Conservation (phyloP, 92 coral and sea anemone species). For the Meandrina meandrites region DNA sequence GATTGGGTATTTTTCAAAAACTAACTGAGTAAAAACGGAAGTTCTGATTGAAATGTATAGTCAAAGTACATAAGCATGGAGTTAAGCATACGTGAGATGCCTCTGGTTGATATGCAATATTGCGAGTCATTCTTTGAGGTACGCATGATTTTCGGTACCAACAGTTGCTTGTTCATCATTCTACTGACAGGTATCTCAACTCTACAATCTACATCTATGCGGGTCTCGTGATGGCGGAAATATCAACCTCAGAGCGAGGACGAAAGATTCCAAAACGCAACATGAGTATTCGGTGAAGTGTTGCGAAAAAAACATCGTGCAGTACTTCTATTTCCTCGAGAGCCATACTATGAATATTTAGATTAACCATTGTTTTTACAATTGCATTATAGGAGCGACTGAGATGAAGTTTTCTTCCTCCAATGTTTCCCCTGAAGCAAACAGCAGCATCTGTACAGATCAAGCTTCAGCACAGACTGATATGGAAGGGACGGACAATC, state of each 20-base stretch:
- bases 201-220: neutral
- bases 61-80: neutral
- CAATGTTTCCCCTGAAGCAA: neutral
- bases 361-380: neutral
- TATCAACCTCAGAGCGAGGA: neutral
- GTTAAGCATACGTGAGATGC: neutral
- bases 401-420: neutral
- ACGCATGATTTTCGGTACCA: neutral
- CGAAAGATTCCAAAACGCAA: neutral
- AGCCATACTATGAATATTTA: neutral
- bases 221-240: neutral
- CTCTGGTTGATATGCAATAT: neutral
- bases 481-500: slow-evolving; percentile 22
- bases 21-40: neutral
- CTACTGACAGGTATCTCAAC: neutral
- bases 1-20: neutral
- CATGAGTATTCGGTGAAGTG: neutral
- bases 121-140: too few relatives aligned
- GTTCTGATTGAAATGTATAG: neutral
- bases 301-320: neutral
- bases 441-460: neutral
- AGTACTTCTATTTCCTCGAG: neutral
- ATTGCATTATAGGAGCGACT: neutral
- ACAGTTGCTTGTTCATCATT: neutral
- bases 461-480: neutral